Evolutionary conservation across 2,113 vertebrate species (phyloP).

Genomic region (Cyphomyrus discorhynchus): DNA sequence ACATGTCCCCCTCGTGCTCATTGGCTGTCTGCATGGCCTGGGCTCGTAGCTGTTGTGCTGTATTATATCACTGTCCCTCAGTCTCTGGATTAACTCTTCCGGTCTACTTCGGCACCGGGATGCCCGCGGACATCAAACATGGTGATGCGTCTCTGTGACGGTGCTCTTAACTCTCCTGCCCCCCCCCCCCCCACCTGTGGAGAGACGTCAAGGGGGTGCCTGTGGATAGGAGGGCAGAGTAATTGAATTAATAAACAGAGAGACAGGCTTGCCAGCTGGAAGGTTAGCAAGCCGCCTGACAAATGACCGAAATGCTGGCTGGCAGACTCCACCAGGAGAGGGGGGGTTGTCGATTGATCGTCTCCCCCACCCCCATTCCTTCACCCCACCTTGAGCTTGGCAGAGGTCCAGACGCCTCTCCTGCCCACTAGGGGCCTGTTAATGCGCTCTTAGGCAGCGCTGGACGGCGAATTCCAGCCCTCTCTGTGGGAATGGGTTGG

Average conservation of each 20-base stretch:
- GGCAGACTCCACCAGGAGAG: constrained; percentile 47
- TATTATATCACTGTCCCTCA: not conserved
- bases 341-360: constrained; percentile 47
- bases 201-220: constrained; percentile 45
- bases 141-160: not conserved
- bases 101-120: not conserved
- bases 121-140: not conserved
- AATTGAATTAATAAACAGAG: constrained; percentile 87
- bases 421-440: constrained; percentile 45
- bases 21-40: not conserved
- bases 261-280: constrained; percentile 67
- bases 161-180: not conserved
- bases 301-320: constrained; percentile 66
- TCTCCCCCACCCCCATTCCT: constrained; percentile 34
- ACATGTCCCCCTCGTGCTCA: not conserved
- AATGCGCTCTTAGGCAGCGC: constrained; percentile 35
- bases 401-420: constrained; percentile 44
- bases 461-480: constrained; percentile 36
- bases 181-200: constrained; percentile 2
- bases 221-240: constrained; percentile 67
- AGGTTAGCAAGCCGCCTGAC: constrained; percentile 65
- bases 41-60: not conserved
- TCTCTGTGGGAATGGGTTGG: constrained; percentile 40
- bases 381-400: constrained; percentile 43
- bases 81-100: not conserved